A percentile compares a stretch with the other conserved stretches of the same genome.
Conservation (phyloP, 2,113 vertebrate genomes). For the Protomyctophum bolini region DNA sequence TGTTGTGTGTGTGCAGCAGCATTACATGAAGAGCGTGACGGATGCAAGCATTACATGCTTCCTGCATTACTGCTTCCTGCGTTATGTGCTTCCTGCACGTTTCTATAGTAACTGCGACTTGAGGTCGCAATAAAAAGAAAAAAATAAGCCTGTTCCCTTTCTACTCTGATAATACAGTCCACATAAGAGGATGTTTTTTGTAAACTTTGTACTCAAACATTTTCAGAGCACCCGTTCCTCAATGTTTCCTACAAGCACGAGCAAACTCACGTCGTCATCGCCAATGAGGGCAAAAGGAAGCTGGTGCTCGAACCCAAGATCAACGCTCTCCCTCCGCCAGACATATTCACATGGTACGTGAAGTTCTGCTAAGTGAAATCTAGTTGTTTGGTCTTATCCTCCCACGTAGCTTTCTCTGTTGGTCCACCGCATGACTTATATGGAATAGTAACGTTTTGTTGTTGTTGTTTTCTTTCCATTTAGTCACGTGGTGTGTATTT, state of each 20-base stretch:
- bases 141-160: not conserved
- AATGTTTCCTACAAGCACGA: slow-evolving; percentile 68
- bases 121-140: not conserved
- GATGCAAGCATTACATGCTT: too few relatives aligned
- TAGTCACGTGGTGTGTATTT: not conserved
- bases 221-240: slow-evolving; percentile 85
- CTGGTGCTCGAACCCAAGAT: slow-evolving; percentile 81
- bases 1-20: too few relatives aligned
- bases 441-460: too few relatives aligned
- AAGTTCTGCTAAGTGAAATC: too few relatives aligned
- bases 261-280: slow-evolving; percentile 29
- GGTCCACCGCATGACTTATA: not conserved
- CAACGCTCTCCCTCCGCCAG: slow-evolving; percentile 79
- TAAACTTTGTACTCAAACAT: not conserved
- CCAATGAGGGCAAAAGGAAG: slow-evolving; percentile 68
- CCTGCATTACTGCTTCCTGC: too few relatives aligned
- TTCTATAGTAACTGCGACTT: not conserved
- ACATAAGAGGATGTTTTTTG: slow-evolving; percentile 1
- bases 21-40: too few relatives aligned
- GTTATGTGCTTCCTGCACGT: not conserved
- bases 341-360: slow-evolving; percentile 79
- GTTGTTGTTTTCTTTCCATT: not conserved
- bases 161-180: too few relatives aligned
- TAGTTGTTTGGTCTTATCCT: too few relatives aligned
- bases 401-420: not conserved